Evolutionary conservation across 2,797 vertebrate genomes (phyloP).

Genomic region (Ptychadena robeensis): DNA sequence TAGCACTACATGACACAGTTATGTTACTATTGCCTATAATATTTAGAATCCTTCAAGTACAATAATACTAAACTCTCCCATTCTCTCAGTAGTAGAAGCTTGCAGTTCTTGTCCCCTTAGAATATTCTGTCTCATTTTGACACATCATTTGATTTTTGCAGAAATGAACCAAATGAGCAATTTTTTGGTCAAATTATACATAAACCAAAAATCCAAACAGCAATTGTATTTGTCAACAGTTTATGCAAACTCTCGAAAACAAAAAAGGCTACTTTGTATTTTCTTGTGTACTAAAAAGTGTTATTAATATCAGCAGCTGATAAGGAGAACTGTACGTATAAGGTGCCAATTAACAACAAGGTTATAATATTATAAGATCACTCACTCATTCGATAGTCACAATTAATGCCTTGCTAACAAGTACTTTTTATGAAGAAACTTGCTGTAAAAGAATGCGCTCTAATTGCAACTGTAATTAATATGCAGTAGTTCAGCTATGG

Average conservation of each 20-base stretch:
- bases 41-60: too few relatives aligned
- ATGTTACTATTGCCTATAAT: too few relatives aligned
- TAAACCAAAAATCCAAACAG: too few relatives aligned
- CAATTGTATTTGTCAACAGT: neutral
- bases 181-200: too few relatives aligned
- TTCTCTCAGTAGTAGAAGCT: too few relatives aligned
- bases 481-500: constrained; percentile 10
- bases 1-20: too few relatives aligned
- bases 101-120: too few relatives aligned
- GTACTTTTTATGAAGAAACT: constrained; percentile 26
- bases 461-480: constrained; percentile 7
- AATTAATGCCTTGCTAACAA: constrained; percentile 13
- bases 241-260: neutral
- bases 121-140: too few relatives aligned
- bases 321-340: neutral
- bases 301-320: neutral
- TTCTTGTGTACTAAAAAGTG: neutral
- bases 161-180: too few relatives aligned
- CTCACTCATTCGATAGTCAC: constrained; percentile 34
- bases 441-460: neutral
- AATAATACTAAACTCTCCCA: too few relatives aligned
- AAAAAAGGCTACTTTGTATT: neutral
- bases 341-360: neutral
- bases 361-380: constrained; percentile 1
- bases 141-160: too few relatives aligned